Conservation (phyloP, 1,140 invertebrate species). For the Nasonia longicornis region DNA sequence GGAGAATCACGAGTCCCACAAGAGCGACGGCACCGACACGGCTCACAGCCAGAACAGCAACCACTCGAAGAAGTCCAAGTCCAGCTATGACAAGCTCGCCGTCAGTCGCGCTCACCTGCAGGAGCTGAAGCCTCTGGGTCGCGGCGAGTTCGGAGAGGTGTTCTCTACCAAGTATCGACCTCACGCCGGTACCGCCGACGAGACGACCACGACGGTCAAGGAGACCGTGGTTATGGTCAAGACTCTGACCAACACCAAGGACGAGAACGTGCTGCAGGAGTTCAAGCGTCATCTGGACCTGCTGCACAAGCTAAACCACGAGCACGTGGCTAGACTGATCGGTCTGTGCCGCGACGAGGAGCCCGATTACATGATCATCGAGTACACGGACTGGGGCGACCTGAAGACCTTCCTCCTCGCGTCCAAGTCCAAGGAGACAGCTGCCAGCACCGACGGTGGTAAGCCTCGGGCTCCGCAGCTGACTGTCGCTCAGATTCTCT, state of each 20-base stretch:
- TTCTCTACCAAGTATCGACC: slow-evolving; percentile 75
- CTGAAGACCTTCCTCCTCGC: slow-evolving; percentile 93
- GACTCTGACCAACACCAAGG: slow-evolving; percentile 79
- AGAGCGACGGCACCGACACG: slow-evolving; percentile 85
- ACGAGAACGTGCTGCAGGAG: slow-evolving; percentile 82
- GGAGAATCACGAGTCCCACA: slow-evolving; percentile 74
- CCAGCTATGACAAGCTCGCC: slow-evolving; percentile 81
- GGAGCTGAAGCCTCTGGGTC: slow-evolving; percentile 87
- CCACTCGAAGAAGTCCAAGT: slow-evolving; percentile 79
- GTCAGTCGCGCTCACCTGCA: slow-evolving; percentile 83
- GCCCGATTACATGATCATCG: slow-evolving; percentile 89
- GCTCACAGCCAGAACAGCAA: slow-evolving; percentile 80
- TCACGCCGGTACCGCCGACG: not conserved
- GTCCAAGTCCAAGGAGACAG: slow-evolving; percentile 73
- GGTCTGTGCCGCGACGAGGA: slow-evolving; percentile 87
- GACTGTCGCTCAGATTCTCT: slow-evolving; percentile 77
- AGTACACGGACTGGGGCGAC: slow-evolving; percentile 97
- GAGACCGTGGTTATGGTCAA: slow-evolving; percentile 78
- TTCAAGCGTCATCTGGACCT: slow-evolving; percentile 90
- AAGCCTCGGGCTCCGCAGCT: slow-evolving; percentile 74
- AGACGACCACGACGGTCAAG: slow-evolving; percentile 62
- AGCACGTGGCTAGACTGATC: slow-evolving; percentile 82
- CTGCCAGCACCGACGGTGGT: slow-evolving; percentile 55
- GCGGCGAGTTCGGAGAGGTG: slow-evolving; percentile 92
- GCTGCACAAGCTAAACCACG: slow-evolving; percentile 83